These are phyloP conservation scores for Nebria ingens DNA, from an alignment of 1,140 invertebrate genomes.

Conservation along the genomic window DNA sequence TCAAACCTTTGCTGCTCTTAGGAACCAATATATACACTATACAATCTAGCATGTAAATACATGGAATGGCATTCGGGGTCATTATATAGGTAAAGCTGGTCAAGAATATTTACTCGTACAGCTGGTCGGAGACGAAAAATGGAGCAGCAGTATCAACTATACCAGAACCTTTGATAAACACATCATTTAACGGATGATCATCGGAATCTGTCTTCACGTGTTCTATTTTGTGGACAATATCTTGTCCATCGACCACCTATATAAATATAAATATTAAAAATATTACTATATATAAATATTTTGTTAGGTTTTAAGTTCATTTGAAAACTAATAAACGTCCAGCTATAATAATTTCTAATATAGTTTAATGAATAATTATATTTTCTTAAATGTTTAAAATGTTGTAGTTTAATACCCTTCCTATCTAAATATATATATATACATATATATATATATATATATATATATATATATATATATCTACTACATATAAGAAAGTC, in stretches of 20 bases:
- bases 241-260: slow-evolving; percentile 68
- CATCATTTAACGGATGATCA: slow-evolving; percentile 55
- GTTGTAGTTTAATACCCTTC: no score
- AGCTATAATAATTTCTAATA: no score
- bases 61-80: not conserved
- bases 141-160: slow-evolving; percentile 44
- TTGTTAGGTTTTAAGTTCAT: no score
- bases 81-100: slow-evolving; percentile 4
- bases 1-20: slow-evolving; percentile 14
- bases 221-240: slow-evolving; percentile 76
- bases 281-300: no score
- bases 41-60: not conserved
- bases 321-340: no score
- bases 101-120: slow-evolving; percentile 49
- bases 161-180: slow-evolving; percentile 57
- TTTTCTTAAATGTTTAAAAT: no score
- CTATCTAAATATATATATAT: no score
- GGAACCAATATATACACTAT: no score
- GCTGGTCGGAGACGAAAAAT: slow-evolving; percentile 56
- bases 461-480: no score
- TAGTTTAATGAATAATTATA: no score
- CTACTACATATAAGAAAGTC: no score
- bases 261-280: slow-evolving; percentile 19
- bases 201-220: slow-evolving; percentile 62
- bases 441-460: not conserved